Conservation (phyloP, 2,113 vertebrate species). For the Poeciliopsis prolifica region DNA sequence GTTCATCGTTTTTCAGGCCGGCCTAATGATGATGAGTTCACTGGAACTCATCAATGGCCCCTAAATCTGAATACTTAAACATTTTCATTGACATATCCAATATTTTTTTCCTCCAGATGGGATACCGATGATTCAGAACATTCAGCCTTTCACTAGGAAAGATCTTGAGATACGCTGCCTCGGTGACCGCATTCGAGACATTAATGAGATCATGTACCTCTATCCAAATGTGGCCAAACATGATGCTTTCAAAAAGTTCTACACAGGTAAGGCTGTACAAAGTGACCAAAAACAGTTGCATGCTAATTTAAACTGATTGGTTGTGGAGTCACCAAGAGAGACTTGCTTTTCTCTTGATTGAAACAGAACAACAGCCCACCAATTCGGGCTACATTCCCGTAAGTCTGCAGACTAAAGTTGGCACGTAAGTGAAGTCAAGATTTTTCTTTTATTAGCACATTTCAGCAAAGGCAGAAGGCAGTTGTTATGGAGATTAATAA, state of each 20-base stretch:
- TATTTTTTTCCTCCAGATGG: conserved; percentile 70
- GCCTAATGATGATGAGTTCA: too few relatives aligned
- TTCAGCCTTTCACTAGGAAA: conserved; percentile 93
- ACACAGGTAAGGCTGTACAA: conserved; percentile 81
- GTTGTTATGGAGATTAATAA: too few relatives aligned
- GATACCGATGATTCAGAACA: conserved; percentile 90
- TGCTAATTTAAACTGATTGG: neutral
- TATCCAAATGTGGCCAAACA: conserved; percentile 87
- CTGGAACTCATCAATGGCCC: too few relatives aligned
- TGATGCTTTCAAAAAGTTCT: conserved; percentile 88
- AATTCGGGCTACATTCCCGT: conserved; percentile 63
- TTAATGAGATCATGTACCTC: conserved; percentile 84
- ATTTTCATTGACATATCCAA: conserved; percentile 1
- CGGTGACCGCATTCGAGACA: conserved; percentile 90
- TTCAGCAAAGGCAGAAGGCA: too few relatives aligned
- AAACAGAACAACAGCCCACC: conserved; percentile 31
- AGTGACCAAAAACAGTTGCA: neutral
- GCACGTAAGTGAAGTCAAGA: conserved; percentile 38
- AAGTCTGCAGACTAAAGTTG: conserved; percentile 68
- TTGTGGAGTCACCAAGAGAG: neutral
- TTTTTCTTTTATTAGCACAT: too few relatives aligned
- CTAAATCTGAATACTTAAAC: neutral
- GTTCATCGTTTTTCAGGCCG: too few relatives aligned
- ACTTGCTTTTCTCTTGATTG: conserved; percentile 7
- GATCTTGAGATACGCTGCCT: conserved; percentile 91